Percentiles rank a stretch among this genome's conserved stretches.
Conservation (phyloP, 2,113 vertebrate species). For the Notothenia rossii region DNA sequence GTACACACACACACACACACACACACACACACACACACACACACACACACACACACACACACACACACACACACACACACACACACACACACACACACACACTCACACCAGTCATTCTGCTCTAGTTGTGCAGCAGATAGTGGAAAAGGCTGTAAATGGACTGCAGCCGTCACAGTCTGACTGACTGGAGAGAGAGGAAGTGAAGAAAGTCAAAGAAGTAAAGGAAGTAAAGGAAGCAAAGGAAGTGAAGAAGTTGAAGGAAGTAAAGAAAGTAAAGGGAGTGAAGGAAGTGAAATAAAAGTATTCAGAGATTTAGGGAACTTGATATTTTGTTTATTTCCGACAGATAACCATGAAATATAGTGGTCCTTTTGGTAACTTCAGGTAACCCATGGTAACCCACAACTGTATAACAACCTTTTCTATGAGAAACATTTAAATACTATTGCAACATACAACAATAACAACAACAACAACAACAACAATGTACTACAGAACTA, state of each 20-base stretch:
- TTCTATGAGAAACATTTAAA: too few relatives aligned
- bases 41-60: background rate
- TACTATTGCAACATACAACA: too few relatives aligned
- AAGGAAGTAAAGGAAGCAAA: too few relatives aligned
- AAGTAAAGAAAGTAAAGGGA: too few relatives aligned
- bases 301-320: background rate
- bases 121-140: slow-evolving; percentile 63
- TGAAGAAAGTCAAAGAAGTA: background rate
- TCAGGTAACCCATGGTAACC: too few relatives aligned
- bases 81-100: background rate
- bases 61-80: background rate
- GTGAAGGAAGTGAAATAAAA: background rate
- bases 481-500: too few relatives aligned
- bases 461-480: too few relatives aligned
- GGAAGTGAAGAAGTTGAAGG: background rate
- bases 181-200: slow-evolving; percentile 1
- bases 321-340: too few relatives aligned
- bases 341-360: too few relatives aligned
- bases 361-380: too few relatives aligned
- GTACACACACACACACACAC: background rate
- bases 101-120: slow-evolving; percentile 48
- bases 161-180: slow-evolving; percentile 32
- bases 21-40: background rate
- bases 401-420: too few relatives aligned
- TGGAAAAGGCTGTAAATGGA: slow-evolving; percentile 35